Conservation (phyloP, 2,797 vertebrate genomes). For the Otolemur crassicaudatus region DNA sequence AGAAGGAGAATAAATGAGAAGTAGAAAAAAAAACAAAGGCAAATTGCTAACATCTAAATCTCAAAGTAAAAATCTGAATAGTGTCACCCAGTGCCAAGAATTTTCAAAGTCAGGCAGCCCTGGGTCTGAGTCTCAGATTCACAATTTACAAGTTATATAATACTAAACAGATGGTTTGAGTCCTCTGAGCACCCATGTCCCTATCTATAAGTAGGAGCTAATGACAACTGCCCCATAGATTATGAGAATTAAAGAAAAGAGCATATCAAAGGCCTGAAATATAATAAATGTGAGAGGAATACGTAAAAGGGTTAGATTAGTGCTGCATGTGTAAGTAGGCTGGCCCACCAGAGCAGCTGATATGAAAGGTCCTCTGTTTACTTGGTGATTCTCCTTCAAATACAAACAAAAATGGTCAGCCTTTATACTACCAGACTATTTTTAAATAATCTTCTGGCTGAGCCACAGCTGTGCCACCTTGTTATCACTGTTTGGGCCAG, state of each 20-base stretch:
- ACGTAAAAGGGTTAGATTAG: not conserved
- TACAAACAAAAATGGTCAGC: not conserved
- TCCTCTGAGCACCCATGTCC: not conserved
- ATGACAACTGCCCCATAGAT: not conserved
- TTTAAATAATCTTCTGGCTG: constrained; percentile 40
- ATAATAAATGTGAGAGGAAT: not conserved
- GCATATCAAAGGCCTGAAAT: not conserved
- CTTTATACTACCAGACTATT: not conserved
- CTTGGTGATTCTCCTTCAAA: constrained; percentile 11
- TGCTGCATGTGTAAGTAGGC: not conserved
- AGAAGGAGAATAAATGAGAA: not conserved
- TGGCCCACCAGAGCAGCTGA: not conserved
- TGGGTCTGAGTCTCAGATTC: not conserved
- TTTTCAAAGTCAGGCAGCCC: not conserved
- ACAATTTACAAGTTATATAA: not conserved
- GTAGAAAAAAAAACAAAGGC: not conserved
- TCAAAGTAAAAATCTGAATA: not conserved
- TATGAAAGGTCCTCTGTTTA: constrained; percentile 7
- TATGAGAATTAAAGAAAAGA: not conserved
- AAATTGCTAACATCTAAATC: not conserved
- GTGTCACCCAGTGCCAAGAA: not conserved
- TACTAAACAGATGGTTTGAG: not conserved
- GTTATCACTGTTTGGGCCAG: not conserved
- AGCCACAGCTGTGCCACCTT: not conserved
- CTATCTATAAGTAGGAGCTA: not conserved